Percentiles rank a stretch among this genome's conserved stretches.
Evolutionary conservation across 1,140 invertebrate genomes (phyloP).

Genomic region (Drosophila nasuta): DNA sequence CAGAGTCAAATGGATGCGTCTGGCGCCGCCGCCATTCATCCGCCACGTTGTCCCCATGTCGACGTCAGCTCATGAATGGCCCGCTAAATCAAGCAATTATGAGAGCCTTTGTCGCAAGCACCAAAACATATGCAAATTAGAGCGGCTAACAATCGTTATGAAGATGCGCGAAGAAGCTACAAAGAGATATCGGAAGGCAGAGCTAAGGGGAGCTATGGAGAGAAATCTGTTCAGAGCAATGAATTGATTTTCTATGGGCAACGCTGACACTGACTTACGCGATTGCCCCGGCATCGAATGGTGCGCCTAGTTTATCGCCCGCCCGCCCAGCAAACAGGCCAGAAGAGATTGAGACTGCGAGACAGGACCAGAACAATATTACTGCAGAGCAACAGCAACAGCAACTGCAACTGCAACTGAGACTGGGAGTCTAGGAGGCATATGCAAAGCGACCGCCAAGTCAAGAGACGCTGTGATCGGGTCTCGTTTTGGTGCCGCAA

Average conservation of each 20-base stretch:
- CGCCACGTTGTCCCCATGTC: constrained; percentile 6
- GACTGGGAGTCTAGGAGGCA: constrained; percentile 26
- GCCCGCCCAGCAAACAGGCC: constrained; percentile 33
- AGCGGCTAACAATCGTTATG: constrained; percentile 48
- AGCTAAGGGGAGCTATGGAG: constrained; percentile 3
- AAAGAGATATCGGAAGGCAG: not conserved
- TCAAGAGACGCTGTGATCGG: constrained; percentile 67
- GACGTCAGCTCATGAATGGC: constrained; percentile 61
- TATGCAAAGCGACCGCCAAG: constrained; percentile 79
- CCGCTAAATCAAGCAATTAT: constrained; percentile 83
- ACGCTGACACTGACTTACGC: constrained; percentile 71
- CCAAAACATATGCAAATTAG: constrained; percentile 78
- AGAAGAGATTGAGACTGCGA: constrained; percentile 31
- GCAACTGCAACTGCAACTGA: not conserved
- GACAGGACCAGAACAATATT: not conserved
- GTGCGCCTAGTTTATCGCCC: constrained; percentile 72
- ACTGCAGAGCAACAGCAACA: constrained; percentile 15
- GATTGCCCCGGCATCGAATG: constrained; percentile 34
- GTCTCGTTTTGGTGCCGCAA: constrained; percentile 82
- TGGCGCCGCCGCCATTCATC: constrained; percentile 61
- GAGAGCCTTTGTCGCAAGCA: constrained; percentile 72
- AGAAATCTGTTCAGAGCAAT: constrained; percentile 76
- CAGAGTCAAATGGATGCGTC: constrained; percentile 46
- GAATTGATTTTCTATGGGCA: constrained; percentile 75
- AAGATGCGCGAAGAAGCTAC: constrained; percentile 22